Percentiles rank a stretch among this genome's conserved stretches.
Evolutionary conservation across 2,113 vertebrate species (phyloP).

Genomic region (Herpetotheres cachinnans): DNA sequence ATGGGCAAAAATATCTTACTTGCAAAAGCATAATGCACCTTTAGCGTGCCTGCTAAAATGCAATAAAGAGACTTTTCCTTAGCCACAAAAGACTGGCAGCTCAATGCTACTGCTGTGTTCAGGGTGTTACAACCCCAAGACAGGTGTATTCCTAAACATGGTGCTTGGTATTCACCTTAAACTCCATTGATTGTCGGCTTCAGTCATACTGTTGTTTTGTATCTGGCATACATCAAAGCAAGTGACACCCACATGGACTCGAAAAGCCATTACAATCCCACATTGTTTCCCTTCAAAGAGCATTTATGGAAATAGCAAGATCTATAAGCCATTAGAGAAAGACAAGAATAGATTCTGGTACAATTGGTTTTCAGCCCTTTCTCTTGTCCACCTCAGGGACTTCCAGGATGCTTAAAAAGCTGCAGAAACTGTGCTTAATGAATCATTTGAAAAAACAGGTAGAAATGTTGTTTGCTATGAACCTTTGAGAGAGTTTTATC

Average conservation of each 20-base stretch:
- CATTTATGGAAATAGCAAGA: slow-evolving; percentile 46
- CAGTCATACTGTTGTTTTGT: neutral
- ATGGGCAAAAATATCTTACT: neutral
- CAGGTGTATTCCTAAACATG: neutral
- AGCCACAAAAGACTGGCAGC: neutral
- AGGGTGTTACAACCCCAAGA: neutral
- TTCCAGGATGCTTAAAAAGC: neutral
- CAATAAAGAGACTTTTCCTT: neutral
- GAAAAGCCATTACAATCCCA: slow-evolving; percentile 37
- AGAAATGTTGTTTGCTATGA: neutral
- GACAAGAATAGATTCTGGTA: slow-evolving; percentile 25
- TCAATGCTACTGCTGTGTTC: neutral
- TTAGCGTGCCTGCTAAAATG: neutral
- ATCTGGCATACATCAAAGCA: slow-evolving; percentile 6
- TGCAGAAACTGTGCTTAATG: neutral
- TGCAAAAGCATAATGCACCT: neutral
- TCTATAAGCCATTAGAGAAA: slow-evolving; percentile 50
- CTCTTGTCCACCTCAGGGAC: neutral
- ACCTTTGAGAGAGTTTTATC: neutral
- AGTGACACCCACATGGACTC: slow-evolving; percentile 5
- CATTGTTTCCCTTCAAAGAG: slow-evolving; percentile 38
- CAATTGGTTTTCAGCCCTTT: neutral
- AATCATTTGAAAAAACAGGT: neutral
- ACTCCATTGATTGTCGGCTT: neutral
- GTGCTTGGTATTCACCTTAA: neutral